Evolutionary conservation across 2,113 vertebrate species (phyloP).

Genomic region (Callipepla squamata): DNA sequence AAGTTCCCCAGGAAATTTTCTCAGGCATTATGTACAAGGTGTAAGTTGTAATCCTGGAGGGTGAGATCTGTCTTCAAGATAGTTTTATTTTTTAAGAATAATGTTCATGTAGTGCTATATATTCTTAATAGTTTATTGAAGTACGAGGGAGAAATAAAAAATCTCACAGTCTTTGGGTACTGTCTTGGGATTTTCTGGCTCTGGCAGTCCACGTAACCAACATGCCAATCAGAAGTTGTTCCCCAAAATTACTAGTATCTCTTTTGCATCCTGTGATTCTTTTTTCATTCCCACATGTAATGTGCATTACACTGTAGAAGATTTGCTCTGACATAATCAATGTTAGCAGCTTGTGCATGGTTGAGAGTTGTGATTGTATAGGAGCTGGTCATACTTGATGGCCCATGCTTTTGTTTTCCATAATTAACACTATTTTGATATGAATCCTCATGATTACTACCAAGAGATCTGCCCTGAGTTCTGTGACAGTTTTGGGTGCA

Average conservation of each 20-base stretch:
- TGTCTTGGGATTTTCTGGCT: constrained; percentile 5
- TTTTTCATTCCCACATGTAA: neutral
- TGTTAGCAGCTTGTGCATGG: neutral
- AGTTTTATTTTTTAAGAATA: neutral
- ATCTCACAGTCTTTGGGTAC: neutral
- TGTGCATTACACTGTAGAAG: neutral
- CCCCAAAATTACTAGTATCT: neutral
- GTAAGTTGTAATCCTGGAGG: neutral
- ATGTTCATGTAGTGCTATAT: neutral
- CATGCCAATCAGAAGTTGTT: neutral
- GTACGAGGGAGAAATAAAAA: neutral
- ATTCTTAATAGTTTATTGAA: neutral
- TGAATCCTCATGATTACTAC: neutral
- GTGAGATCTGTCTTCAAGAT: neutral
- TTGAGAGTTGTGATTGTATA: neutral
- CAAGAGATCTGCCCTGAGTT: neutral
- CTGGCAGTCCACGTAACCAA: neutral
- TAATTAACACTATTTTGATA: neutral
- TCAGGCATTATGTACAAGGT: neutral
- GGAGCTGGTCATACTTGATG: neutral
- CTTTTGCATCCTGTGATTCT: neutral
- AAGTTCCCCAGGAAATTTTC: neutral
- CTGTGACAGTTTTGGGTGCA: neutral
- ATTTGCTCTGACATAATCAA: neutral
- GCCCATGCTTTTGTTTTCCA: neutral